Conservation (phyloP, 1,140 invertebrate genomes). For the Papilio aristodemus region DNA sequence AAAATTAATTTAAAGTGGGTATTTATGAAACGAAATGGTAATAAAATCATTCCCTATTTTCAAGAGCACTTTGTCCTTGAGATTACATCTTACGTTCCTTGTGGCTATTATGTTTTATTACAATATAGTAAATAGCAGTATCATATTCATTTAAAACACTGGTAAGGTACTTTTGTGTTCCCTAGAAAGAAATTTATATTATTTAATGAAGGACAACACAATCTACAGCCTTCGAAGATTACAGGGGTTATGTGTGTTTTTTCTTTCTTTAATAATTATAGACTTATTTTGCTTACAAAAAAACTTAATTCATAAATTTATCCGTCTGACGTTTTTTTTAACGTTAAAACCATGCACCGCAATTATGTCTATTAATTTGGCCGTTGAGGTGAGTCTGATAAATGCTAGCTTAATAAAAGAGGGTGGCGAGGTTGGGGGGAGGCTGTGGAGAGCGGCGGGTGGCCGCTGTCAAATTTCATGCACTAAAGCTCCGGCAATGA, state of each 20-base stretch:
- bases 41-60: slow-evolving; percentile 22
- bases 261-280: no score
- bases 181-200: no score
- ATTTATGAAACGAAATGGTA: slow-evolving; percentile 25
- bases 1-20: slow-evolving; percentile 42
- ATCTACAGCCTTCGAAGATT: no score
- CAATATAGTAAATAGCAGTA: no score
- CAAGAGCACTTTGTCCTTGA: neutral
- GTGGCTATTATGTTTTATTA: neutral
- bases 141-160: no score
- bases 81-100: neutral
- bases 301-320: no score
- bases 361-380: slow-evolving; percentile 65
- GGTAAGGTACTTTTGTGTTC: no score
- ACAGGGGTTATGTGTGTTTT: no score
- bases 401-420: slow-evolving; percentile 57
- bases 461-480: slow-evolving; percentile 65
- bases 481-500: slow-evolving; percentile 55
- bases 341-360: slow-evolving; percentile 46
- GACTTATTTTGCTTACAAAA: no score
- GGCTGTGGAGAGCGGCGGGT: slow-evolving; percentile 33
- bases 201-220: no score
- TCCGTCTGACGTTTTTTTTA: no score
- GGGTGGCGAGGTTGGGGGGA: slow-evolving; percentile 34
- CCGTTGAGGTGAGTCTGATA: slow-evolving; percentile 49